phyloP scores from a whole-genome alignment of 2,797 vertebrate genomes.

The Cetoscarus ocellatus region DNA sequence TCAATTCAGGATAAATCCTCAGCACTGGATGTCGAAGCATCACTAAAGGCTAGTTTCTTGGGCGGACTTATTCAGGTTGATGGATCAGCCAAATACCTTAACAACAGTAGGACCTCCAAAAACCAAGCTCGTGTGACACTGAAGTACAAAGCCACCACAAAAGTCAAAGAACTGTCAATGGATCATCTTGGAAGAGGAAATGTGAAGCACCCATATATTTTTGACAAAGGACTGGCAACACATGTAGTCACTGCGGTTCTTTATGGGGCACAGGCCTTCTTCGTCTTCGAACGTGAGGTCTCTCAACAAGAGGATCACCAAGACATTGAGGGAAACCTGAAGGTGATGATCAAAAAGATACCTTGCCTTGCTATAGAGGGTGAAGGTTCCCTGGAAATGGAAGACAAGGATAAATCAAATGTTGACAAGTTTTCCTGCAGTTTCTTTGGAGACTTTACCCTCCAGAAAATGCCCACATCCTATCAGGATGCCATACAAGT shows the following conservation, averaged over 20 bases:
- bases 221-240: conserved; percentile 63
- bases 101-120: conserved; percentile 23
- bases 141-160: conserved; percentile 38
- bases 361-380: conserved; percentile 21
- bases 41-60: conserved; percentile 52
- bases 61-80: conserved; percentile 28
- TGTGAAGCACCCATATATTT: conserved; percentile 38
- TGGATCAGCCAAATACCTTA: conserved; percentile 56
- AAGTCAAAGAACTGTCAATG: conserved; percentile 63
- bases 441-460: conserved; percentile 70
- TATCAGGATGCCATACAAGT: conserved; percentile 60
- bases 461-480: conserved; percentile 19
- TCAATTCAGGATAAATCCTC: conserved; percentile 48
- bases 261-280: conserved; percentile 76
- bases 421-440: conserved; percentile 68
- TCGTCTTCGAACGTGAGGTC: conserved; percentile 72
- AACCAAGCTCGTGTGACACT: conserved; percentile 46
- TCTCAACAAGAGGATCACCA: conserved; percentile 50
- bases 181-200: conserved; percentile 58
- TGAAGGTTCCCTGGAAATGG: conserved; percentile 48
- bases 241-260: conserved; percentile 73
- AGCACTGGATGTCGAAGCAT: conserved; percentile 38
- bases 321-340: conserved; percentile 57
- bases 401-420: conserved; percentile 22
- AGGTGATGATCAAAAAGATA: conserved; percentile 58